phyloP scores from a whole-genome alignment of 23 tunicate species.

The Styela plicata region DNA sequence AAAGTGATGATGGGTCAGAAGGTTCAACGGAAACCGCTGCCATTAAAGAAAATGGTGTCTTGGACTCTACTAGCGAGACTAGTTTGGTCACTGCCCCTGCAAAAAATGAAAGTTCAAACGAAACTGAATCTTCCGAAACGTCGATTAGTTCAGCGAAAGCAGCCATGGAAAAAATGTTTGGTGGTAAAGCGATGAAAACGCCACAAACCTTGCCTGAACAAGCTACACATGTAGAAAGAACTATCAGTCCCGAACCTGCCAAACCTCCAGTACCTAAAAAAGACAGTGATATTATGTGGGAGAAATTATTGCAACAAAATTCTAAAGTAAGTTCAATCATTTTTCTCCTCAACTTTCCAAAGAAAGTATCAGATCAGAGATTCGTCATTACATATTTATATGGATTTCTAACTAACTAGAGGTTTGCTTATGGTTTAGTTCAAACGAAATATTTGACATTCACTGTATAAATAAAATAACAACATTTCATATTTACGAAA shows the following conservation, averaged over 20 bases:
- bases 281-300: slow-evolving; percentile 97
- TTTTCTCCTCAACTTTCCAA: too few species aligned
- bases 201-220: slow-evolving; percentile 8
- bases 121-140: not conserved
- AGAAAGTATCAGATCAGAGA: too few species aligned
- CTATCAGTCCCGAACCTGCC: slow-evolving; percentile 8
- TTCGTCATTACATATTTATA: too few species aligned
- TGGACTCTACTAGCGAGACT: not conserved
- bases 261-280: slow-evolving; percentile 41
- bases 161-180: slow-evolving; percentile 19
- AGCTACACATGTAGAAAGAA: not conserved
- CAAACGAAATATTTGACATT: too few species aligned
- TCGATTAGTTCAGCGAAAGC: slow-evolving; percentile 17
- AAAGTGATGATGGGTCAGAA: slow-evolving; percentile 79
- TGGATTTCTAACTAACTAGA: too few species aligned
- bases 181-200: not conserved
- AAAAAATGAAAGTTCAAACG: not conserved
- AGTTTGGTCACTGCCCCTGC: not conserved
- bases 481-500: too few species aligned
- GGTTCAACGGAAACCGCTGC: slow-evolving; percentile 25
- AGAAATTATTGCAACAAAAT: slow-evolving; percentile 46
- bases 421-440: too few species aligned
- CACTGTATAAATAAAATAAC: too few species aligned
- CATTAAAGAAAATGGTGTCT: not conserved
- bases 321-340: slow-evolving; percentile 29